Conservation (phyloP, 2,113 vertebrate genomes). For the Propithecus coquereli region DNA sequence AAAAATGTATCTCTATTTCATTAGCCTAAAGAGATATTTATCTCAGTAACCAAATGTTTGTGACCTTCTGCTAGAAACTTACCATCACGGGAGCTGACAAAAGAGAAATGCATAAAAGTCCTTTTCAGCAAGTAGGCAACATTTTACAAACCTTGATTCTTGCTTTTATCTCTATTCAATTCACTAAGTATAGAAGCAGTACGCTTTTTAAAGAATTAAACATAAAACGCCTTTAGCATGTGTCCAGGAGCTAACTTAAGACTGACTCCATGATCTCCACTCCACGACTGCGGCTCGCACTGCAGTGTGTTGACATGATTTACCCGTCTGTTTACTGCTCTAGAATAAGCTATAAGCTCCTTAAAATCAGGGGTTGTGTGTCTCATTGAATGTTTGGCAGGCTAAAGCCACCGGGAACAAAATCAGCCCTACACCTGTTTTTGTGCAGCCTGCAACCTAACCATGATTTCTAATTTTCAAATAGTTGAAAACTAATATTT, state of each 20-base stretch:
- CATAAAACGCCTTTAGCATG: not conserved
- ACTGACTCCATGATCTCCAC: accelerated
- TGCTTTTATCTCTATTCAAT: not conserved
- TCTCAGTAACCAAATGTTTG: not conserved
- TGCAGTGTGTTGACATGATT: accelerated
- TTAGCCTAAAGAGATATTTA: not conserved
- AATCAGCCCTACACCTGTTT: not conserved
- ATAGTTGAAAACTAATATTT: not conserved
- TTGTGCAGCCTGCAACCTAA: no score
- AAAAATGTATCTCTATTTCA: not conserved
- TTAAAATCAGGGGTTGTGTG: not conserved
- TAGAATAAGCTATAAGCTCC: not conserved
- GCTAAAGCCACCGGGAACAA: no score
- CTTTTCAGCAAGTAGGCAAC: no score
- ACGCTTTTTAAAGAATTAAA: not conserved
- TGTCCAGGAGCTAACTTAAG: not conserved
- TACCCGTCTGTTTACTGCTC: not conserved
- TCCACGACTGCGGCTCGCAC: accelerated
- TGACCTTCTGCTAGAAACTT: not conserved
- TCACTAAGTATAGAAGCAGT: accelerated
- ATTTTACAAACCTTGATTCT: not conserved
- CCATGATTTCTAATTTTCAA: not conserved
- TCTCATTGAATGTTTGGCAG: not conserved
- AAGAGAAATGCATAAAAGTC: not conserved
- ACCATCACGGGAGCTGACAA: no score